These are phyloP conservation scores for Galeopterus variegatus DNA, from an alignment of 2,113 vertebrate genomes.

Conservation along the genomic window DNA sequence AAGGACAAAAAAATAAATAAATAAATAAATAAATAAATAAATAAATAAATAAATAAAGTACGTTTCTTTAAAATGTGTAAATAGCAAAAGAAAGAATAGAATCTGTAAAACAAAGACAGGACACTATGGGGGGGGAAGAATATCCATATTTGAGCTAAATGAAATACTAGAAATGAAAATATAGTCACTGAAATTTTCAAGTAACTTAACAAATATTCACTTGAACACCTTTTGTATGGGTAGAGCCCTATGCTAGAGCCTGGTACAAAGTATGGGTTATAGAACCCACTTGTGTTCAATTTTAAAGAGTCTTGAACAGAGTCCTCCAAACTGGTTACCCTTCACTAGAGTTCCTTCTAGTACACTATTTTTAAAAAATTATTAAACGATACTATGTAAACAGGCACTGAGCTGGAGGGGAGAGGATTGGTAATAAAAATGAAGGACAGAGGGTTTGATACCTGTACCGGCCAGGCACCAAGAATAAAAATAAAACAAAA, in stretches of 20 bases:
- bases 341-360: background rate
- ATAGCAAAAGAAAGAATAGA: slow-evolving; percentile 1
- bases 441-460: background rate
- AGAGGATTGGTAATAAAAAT: background rate
- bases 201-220: background rate
- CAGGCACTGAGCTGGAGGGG: background rate
- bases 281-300: background rate
- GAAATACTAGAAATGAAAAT: slow-evolving; percentile 26
- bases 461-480: too few relatives aligned
- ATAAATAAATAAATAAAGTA: too few relatives aligned
- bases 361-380: background rate
- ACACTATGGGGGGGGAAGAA: background rate
- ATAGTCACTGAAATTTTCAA: background rate
- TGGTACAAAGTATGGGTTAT: background rate
- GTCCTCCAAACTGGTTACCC: background rate
- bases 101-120: background rate
- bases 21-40: too few relatives aligned
- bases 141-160: background rate
- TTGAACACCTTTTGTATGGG: background rate
- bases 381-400: background rate
- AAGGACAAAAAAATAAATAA: too few relatives aligned
- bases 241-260: background rate
- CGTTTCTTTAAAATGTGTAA: background rate
- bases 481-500: background rate
- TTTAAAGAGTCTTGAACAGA: background rate